These are phyloP conservation scores for Caenorhabditis tropicalis DNA, from an alignment of 1,140 invertebrate species.

Conservation along the genomic window DNA sequence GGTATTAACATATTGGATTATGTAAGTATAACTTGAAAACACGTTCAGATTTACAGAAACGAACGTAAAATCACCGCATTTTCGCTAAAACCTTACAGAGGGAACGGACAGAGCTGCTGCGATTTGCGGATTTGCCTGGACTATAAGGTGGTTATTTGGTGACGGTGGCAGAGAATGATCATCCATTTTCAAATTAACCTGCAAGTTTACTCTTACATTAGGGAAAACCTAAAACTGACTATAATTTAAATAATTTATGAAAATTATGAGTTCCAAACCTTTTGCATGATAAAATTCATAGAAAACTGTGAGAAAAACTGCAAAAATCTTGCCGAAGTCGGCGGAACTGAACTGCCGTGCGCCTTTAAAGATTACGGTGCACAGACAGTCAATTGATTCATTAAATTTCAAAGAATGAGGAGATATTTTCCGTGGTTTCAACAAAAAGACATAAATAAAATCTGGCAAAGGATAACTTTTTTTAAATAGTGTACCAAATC, in stretches of 20 bases:
- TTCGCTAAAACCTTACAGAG: not conserved
- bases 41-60: not conserved
- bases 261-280: no score
- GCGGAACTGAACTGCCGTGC: no score
- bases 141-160: slow-evolving; percentile 1
- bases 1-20: not conserved
- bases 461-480: no score
- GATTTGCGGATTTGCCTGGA: slow-evolving; percentile 26
- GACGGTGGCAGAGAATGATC: not conserved
- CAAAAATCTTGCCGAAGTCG: no score
- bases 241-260: no score
- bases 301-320: no score
- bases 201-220: not conserved
- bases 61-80: not conserved
- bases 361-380: no score
- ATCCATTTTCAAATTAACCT: not conserved
- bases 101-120: not conserved
- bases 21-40: not conserved
- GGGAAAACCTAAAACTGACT: not conserved
- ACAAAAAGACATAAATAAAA: no score
- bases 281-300: no score
- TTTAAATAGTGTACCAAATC: no score
- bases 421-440: no score
- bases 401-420: not conserved
- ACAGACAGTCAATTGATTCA: no score